phyloP scores from a whole-genome alignment of 1,140 invertebrate genomes.

The Batillaria attramentaria region DNA sequence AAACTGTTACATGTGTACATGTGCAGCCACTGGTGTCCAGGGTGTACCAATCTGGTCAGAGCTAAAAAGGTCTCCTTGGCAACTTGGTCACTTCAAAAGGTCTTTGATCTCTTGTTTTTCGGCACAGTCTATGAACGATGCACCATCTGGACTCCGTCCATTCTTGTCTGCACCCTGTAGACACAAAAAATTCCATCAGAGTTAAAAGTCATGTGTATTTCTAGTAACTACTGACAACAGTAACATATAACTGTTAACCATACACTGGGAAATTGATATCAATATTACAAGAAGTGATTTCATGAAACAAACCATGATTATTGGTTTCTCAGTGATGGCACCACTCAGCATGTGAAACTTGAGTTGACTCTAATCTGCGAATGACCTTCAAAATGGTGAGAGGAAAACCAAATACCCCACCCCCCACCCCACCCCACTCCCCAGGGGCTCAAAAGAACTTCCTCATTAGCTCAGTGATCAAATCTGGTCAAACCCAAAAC shows the following conservation, averaged over 20 bases:
- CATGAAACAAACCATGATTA: neutral
- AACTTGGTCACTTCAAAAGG: slow-evolving; percentile 76
- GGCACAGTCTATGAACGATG: slow-evolving; percentile 87
- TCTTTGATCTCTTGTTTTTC: slow-evolving; percentile 93
- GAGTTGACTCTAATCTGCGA: no score
- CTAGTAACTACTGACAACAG: neutral
- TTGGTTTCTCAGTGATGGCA: neutral
- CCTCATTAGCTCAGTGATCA: no score
- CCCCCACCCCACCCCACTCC: neutral
- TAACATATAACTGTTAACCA: neutral
- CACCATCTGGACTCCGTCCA: slow-evolving; percentile 89
- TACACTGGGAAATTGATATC: neutral
- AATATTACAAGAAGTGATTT: neutral
- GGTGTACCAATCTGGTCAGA: no score
- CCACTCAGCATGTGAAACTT: no score
- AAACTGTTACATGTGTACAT: no score
- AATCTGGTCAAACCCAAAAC: no score
- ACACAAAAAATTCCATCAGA: neutral
- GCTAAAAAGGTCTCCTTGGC: no score
- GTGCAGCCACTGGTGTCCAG: no score
- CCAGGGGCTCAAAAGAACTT: no score
- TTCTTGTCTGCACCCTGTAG: slow-evolving; percentile 85
- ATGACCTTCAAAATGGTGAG: no score
- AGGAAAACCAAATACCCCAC: neutral
- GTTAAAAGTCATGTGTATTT: neutral